Percentiles rank a stretch among this genome's conserved stretches.
Evolutionary conservation across 2,797 vertebrate genomes (phyloP).

Genomic region (Myotis vivesi): DNA sequence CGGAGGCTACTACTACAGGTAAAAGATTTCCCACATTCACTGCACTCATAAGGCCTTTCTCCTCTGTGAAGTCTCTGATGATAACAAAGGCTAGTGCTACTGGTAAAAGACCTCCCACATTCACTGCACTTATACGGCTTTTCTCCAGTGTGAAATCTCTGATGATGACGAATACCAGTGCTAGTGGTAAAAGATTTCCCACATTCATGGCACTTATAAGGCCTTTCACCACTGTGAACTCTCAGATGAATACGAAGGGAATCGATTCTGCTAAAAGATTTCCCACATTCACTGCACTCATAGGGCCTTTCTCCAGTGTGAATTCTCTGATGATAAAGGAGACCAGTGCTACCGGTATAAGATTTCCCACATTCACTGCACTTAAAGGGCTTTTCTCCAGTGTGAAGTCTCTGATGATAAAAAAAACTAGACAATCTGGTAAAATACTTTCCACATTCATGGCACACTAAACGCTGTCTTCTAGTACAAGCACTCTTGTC

Average conservation of each 20-base stretch:
- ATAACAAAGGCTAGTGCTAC: neutral
- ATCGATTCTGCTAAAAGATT: neutral
- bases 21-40: neutral
- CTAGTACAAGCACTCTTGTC: neutral
- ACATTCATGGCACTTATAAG: neutral
- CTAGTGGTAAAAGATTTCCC: neutral
- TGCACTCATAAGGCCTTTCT: neutral
- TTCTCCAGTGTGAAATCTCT: neutral
- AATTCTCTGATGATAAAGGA: slow-evolving; percentile 49
- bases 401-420: neutral
- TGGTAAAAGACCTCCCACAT: neutral
- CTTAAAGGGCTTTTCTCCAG: slow-evolving; percentile 56
- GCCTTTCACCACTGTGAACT: neutral
- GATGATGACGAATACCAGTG: neutral
- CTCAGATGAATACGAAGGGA: neutral
- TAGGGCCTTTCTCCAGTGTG: slow-evolving; percentile 10
- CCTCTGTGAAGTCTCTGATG: neutral
- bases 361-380: slow-evolving; percentile 64
- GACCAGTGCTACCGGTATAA: slow-evolving; percentile 45
- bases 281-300: neutral
- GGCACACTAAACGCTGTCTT: neutral
- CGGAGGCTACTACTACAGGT: neutral
- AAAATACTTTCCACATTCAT: neutral
- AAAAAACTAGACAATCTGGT: neutral
- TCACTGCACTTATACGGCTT: neutral